A percentile compares a stretch with the other conserved stretches of the same genome.
phyloP scores from a whole-genome alignment of 1,140 invertebrate species.

The Apolygus lucorum region DNA sequence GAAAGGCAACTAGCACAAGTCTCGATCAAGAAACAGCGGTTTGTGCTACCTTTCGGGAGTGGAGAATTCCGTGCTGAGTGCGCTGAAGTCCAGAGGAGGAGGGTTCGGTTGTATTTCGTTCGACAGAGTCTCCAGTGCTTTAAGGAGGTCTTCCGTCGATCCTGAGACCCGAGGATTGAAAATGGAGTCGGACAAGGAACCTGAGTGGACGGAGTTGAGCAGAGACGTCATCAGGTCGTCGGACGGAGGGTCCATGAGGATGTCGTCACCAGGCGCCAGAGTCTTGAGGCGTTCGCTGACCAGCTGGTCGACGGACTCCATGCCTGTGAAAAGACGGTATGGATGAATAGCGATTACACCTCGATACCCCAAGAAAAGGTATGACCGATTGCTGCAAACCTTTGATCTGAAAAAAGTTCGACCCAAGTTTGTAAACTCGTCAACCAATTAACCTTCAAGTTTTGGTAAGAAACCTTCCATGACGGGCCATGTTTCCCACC shows the following conservation, averaged over 20 bases:
- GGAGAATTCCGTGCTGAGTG: neutral
- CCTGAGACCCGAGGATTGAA: neutral
- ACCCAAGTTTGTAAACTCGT: too few relatives aligned
- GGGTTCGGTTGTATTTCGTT: neutral
- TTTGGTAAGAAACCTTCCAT: too few relatives aligned
- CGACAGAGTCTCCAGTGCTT: slow-evolving; percentile 4
- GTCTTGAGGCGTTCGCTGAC: slow-evolving; percentile 1
- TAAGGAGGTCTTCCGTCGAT: neutral
- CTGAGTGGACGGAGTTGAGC: neutral
- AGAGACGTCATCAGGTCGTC: neutral
- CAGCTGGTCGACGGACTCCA: neutral
- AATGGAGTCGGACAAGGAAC: neutral
- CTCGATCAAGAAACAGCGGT: neutral
- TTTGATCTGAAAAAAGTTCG: too few relatives aligned
- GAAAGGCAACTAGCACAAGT: neutral
- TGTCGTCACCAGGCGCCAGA: neutral
- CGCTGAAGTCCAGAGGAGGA: neutral
- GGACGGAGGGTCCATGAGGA: neutral
- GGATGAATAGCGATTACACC: too few relatives aligned
- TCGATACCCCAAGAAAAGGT: too few relatives aligned
- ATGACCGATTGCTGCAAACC: too few relatives aligned
- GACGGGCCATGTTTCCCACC: too few relatives aligned
- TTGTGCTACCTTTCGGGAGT: neutral
- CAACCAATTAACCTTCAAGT: too few relatives aligned
- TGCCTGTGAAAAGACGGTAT: neutral